phyloP scores from a whole-genome alignment of 2,797 vertebrate species.

The Hypotaenidia okinawae region DNA sequence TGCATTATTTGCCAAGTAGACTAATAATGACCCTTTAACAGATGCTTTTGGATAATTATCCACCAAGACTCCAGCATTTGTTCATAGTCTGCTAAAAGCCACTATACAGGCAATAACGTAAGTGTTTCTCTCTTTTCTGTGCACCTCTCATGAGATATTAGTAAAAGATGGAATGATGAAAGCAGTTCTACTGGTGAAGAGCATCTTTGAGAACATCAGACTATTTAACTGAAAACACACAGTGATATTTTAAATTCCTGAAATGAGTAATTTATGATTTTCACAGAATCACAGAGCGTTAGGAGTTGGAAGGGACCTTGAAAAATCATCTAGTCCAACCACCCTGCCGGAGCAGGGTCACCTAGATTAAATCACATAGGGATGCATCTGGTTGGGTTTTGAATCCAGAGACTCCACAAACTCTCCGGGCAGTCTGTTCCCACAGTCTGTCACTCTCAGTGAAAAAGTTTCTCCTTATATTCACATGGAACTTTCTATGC shows the following conservation, averaged over 20 bases:
- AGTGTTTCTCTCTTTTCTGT: neutral
- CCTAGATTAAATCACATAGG: too few species aligned
- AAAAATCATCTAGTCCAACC: too few species aligned
- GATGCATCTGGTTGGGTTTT: too few species aligned
- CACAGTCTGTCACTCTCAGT: too few species aligned
- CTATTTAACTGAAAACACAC: neutral
- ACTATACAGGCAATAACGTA: neutral
- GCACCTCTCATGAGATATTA: neutral
- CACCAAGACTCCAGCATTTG: neutral
- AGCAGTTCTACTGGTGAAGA: neutral
- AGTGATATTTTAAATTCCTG: neutral
- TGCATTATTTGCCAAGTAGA: neutral
- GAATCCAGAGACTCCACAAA: too few species aligned
- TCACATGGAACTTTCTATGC: too few species aligned
- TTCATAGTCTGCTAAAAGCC: neutral
- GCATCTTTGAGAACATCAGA: accelerated
- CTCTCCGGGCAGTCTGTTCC: too few species aligned
- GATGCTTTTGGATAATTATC: neutral
- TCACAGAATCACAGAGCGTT: neutral
- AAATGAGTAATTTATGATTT: neutral
- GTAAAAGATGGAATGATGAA: neutral
- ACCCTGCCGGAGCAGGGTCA: too few species aligned
- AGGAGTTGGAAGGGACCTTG: too few species aligned
- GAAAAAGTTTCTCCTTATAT: too few species aligned
- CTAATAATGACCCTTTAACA: neutral